Percentiles rank a stretch among this genome's conserved stretches.
These are phyloP conservation scores for Chinchilla lanigera DNA, from an alignment of 2,113 vertebrate species.

Conservation along the genomic window DNA sequence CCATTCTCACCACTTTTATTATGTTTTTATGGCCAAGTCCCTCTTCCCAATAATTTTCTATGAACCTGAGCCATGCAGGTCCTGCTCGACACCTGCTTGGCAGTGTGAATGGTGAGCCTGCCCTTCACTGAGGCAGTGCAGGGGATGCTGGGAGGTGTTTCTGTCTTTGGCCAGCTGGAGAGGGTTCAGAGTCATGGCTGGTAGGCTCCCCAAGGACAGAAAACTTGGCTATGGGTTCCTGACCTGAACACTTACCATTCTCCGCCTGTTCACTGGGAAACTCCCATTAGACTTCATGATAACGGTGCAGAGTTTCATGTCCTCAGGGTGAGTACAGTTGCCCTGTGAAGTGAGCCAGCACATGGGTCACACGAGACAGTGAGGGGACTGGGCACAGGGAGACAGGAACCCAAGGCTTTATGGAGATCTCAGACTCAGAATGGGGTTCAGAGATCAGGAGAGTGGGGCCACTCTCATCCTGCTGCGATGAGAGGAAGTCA, in stretches of 20 bases:
- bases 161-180: background rate
- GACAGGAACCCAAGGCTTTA: background rate
- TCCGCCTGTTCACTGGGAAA: constrained; percentile 97
- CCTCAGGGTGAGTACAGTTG: constrained; percentile 98
- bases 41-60: background rate
- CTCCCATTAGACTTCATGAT: constrained; percentile 98
- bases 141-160: background rate
- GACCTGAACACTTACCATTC: constrained; percentile 92
- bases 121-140: background rate
- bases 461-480: background rate
- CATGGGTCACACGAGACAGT: constrained; percentile 65
- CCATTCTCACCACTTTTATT: background rate
- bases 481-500: background rate
- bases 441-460: background rate
- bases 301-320: constrained; percentile 97
- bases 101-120: background rate
- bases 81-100: background rate
- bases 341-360: constrained; percentile 90
- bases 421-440: background rate
- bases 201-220: background rate
- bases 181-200: background rate
- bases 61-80: background rate
- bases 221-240: constrained; percentile 12
- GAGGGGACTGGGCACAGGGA: background rate
- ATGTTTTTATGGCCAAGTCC: background rate